These are phyloP conservation scores for Corvus hawaiiensis DNA, from an alignment of 2,113 vertebrate species.

Conservation along the genomic window DNA sequence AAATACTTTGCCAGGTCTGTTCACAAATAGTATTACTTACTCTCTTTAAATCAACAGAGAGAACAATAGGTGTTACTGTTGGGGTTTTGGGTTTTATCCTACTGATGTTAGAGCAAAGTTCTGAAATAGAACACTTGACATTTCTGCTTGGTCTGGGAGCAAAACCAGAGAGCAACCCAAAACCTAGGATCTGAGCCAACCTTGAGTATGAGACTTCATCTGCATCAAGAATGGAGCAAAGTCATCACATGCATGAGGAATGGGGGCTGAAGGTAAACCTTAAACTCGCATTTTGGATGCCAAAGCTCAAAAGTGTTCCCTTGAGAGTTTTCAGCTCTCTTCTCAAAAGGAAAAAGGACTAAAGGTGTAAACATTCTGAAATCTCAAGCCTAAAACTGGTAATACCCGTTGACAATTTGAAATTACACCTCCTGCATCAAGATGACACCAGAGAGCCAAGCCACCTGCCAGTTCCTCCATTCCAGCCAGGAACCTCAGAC, in stretches of 20 bases:
- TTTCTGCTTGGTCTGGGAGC: not conserved
- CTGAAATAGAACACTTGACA: not conserved
- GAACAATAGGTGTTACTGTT: not conserved
- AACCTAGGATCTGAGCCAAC: not conserved
- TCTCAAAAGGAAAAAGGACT: not conserved
- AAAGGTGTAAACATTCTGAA: not conserved
- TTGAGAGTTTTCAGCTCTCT: not conserved
- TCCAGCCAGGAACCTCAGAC: not conserved
- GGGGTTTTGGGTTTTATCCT: not conserved
- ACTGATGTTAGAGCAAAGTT: not conserved
- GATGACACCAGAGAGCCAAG: not conserved
- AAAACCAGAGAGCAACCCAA: not conserved
- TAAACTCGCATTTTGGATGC: not conserved
- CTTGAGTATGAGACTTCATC: not conserved
- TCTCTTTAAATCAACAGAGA: not conserved
- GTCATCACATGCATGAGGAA: not conserved
- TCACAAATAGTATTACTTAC: not conserved
- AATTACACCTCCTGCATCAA: not conserved
- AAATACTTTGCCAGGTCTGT: not conserved
- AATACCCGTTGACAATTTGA: not conserved
- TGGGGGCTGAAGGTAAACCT: not conserved
- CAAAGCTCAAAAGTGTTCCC: not conserved
- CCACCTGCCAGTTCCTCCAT: not conserved
- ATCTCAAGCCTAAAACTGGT: not conserved
- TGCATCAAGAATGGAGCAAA: not conserved